Percentiles rank a stretch among this genome's conserved stretches.
Conservation (phyloP, 2,797 vertebrate species). For the Melanogrammus aeglefinus region DNA sequence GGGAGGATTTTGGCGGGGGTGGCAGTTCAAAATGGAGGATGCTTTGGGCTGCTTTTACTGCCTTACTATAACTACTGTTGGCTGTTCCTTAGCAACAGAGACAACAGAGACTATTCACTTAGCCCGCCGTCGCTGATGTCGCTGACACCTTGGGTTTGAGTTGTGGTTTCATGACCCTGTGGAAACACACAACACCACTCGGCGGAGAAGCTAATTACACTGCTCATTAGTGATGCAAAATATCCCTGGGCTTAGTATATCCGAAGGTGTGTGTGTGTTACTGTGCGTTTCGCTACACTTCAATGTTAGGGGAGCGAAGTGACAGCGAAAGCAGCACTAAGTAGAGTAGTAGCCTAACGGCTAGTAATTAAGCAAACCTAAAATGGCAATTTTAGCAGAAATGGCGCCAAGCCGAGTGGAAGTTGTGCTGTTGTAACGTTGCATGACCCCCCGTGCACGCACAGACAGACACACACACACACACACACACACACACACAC, state of each 20-base stretch:
- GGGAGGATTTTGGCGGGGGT: neutral
- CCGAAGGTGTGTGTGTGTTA: neutral
- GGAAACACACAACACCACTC: neutral
- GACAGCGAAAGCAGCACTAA: neutral
- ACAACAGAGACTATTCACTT: neutral
- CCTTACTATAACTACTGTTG: neutral
- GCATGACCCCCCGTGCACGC: neutral
- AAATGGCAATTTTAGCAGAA: neutral
- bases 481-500: too few species aligned
- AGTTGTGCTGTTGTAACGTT: neutral
- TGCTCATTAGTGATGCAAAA: neutral
- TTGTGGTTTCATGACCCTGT: neutral
- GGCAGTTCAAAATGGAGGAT: neutral
- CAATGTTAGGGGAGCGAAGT: neutral
- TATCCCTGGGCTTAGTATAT: neutral
- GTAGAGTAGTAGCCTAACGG: neutral
- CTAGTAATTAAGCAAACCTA: neutral
- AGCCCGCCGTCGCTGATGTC: neutral
- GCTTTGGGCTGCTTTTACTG: neutral
- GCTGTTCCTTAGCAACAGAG: slow-evolving; percentile 6
- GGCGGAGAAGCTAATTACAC: neutral
- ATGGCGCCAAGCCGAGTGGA: neutral
- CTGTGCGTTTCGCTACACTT: neutral
- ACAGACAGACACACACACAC: neutral
- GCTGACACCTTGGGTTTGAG: neutral